Evolutionary conservation across 2,797 vertebrate species (phyloP).

Genomic region (Gouania willdenowi): DNA sequence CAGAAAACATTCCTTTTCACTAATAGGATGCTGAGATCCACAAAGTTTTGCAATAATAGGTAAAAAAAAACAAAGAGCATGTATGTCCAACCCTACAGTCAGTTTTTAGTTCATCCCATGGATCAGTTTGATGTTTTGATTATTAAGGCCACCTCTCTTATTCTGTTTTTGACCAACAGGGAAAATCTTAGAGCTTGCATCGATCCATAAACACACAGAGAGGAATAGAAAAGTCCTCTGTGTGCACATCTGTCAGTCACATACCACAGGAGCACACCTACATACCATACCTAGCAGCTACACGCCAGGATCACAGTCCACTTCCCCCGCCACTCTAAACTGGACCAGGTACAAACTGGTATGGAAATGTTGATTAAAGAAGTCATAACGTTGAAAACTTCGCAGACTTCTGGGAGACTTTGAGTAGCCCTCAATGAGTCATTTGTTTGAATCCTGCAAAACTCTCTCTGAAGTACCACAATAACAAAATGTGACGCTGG

Average conservation of each 20-base stretch:
- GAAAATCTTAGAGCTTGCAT: constrained; percentile 19
- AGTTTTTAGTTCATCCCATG: no score
- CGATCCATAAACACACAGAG: no score
- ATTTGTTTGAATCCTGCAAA: constrained; percentile 33
- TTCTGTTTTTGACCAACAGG: neutral
- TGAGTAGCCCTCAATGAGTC: constrained; percentile 12
- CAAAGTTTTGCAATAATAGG: no score
- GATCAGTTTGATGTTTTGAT: constrained; percentile 15
- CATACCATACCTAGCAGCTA: constrained; percentile 50
- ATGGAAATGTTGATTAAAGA: constrained; percentile 4
- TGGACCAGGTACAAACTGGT: neutral
- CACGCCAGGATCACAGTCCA: constrained; percentile 23
- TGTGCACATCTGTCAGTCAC: constrained; percentile 40
- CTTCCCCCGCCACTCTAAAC: constrained; percentile 9
- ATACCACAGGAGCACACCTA: constrained; percentile 46
- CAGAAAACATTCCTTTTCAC: no score
- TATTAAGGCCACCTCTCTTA: constrained; percentile 9
- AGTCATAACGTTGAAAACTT: no score
- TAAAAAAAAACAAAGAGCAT: neutral
- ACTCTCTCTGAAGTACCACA: constrained; percentile 24
- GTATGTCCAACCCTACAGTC: no score
- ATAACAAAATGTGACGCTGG: constrained; percentile 18
- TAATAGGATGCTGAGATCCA: no score
- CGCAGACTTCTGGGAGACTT: constrained; percentile 16
- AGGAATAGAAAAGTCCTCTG: constrained; percentile 47